These are phyloP conservation scores for Seriola quinqueradiata DNA, from an alignment of 2,113 vertebrate genomes.

Conservation along the genomic window DNA sequence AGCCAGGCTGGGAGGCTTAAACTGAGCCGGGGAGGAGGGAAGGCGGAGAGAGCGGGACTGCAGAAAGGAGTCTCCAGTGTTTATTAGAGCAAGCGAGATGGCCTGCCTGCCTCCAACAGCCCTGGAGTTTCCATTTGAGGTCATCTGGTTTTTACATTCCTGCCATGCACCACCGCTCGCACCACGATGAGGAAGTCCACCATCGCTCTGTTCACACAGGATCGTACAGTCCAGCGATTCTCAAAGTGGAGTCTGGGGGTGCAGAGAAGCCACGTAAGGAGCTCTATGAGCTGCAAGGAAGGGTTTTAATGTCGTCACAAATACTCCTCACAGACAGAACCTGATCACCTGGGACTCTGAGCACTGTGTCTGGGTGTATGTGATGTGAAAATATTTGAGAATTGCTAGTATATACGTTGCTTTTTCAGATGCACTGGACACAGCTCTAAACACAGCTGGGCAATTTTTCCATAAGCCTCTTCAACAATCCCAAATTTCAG, in stretches of 20 bases:
- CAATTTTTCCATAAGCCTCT: no score
- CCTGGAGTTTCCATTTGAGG: conserved; percentile 83
- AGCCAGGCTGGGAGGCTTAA: conserved; percentile 28
- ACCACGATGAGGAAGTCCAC: conserved; percentile 65
- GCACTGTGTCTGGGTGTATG: not conserved
- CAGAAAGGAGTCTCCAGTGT: conserved; percentile 44
- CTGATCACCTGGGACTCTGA: conserved; percentile 1
- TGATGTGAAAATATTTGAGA: conserved; percentile 3
- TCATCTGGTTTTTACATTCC: conserved; percentile 84
- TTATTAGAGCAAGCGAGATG: conserved; percentile 74
- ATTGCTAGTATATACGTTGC: not conserved
- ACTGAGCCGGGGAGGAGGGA: conserved; percentile 3
- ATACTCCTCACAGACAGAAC: not conserved
- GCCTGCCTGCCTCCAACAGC: conserved; percentile 55
- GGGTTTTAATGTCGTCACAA: not conserved
- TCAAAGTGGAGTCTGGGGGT: conserved; percentile 44
- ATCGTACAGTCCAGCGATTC: conserved; percentile 23
- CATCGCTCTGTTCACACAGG: conserved; percentile 27
- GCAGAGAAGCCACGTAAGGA: conserved; percentile 45
- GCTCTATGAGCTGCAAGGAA: not conserved
- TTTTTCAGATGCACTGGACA: not conserved
- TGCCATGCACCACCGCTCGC: conserved; percentile 66
- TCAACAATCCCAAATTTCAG: no score
- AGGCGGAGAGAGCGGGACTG: conserved; percentile 18
- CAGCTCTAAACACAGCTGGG: no score